Evolutionary conservation across 2,888 invertebrate genomes (phyloP), one percentile per base, ranked within the genome.

Genomic region (Dione juno): DNA sequence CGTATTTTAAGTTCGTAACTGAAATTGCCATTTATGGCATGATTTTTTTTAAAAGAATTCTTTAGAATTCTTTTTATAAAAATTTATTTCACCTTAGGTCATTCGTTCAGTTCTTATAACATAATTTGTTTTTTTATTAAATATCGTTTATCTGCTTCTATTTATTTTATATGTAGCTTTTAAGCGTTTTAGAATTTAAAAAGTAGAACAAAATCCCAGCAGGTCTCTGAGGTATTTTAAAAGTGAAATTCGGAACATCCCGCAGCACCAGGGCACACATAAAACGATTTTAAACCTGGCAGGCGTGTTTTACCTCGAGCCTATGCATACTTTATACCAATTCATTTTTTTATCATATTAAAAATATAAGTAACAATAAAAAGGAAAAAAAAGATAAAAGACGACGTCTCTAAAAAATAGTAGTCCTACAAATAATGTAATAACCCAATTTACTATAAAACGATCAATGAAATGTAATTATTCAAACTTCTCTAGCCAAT

Each of bases 211-310:
- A 52, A 63, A 52, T 37, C 8, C 50, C 37, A 35, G 11, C 40
- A 37, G 16, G 37, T 64, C 64, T 37, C 64, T 40, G 50, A 64
- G 64, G 64, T 19, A 64, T 35, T 64, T 50, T 64, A 64, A 50
- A 64, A 50, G 19, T 14, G 64, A 37, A 64, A 64, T 48, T 64
- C 35, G 48, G 50, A 63, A n/a, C 37, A 37, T 54, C 54, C 68
- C 63, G 21, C 19, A 54, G 54, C 63, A 45, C 63, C 53, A 40
- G 16, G 48, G 54, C 40, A 53, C 52, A 61, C 61, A 63, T 69
- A 69, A 69, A 64, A 63, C 68, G 63, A 69, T 69, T 69, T 69
- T 64, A 69, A 81, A 80, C 81, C 81, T 79, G 81, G 80, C 82
- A 77, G 80, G 75, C 74, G 74, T 72, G 72, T 72, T 74, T 75